Base-by-base conservation (phyloP, 2,797 vertebrate genomes). In the Poecilia velifera region DNA sequence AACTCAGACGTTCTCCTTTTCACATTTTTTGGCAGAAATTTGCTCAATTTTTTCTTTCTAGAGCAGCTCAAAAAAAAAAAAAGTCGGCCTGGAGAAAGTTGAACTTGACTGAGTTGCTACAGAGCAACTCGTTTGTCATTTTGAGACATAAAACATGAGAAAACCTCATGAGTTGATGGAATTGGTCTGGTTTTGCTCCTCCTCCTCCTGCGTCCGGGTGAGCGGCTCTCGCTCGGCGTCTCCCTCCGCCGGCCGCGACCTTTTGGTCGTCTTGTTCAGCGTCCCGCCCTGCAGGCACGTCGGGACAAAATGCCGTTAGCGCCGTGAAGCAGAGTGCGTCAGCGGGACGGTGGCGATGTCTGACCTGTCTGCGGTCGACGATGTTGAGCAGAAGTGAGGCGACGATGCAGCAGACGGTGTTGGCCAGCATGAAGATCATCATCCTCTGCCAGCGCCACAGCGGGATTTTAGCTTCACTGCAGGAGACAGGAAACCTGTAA, bases 341-440 rank as follows among this genome's bases (percentile, higher is more conserved):
- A 14, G 6, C 0, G 3, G 25, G 25, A 1, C 1, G 51, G 1
- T 2, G 51, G 20, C 64, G 78, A 53, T 12, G 22, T 55, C 86
- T 83, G 85, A 96, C 96, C 95, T 96, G 94, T 92, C 93, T 94
- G 78, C 88, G 93, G 89, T 97, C 97, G 4, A 95, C 93, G 0
- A 96, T 2, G 13, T 95, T 98, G 79, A 97, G 95, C 82, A 92
- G 59, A 66, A 95, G 22, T 0, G 96, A 96, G 31, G 94, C 92
- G 78, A 95, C 13, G 49, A 97, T 94, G 83, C 96, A 97, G 55
- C 93, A 20, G 16, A 96, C 34, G 36, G 95, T 96, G 86, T 97
- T 97, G 66, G 93, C 95, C 91, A 97, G 78, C 96, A 97, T 96
- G 84, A 97, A 97, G 88, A 96, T 92, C 96, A 96, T 96, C 95